phyloP scores from a whole-genome alignment of 2,888 invertebrate genomes.

The Acholoe squamosa region DNA sequence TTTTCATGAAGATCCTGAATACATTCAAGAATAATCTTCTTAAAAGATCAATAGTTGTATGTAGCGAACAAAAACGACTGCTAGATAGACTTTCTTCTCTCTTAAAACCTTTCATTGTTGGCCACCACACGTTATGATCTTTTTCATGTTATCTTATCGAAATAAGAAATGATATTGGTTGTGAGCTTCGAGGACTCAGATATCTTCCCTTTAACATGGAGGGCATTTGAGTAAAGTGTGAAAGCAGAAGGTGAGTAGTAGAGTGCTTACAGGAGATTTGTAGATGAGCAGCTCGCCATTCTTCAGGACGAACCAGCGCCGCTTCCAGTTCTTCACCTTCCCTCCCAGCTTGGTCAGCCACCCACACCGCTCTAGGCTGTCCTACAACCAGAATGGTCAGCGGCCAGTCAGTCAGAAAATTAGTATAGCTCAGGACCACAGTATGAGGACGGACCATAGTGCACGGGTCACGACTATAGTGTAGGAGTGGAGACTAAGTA shows the following conservation, averaged over 20 bases:
- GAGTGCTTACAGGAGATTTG: constrained; percentile 89
- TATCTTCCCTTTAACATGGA: too few relatives aligned
- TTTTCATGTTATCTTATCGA: too few relatives aligned
- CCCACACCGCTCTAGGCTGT: constrained; percentile 91
- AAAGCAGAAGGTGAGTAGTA: neutral
- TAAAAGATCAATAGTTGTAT: too few relatives aligned
- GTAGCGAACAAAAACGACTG: too few relatives aligned
- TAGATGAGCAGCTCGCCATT: constrained; percentile 96
- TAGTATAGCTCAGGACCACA: neutral
- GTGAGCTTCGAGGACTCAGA: too few relatives aligned
- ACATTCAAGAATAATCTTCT: too few relatives aligned
- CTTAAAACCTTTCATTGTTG: too few relatives aligned
- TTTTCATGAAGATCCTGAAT: too few relatives aligned
- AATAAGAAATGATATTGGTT: too few relatives aligned
- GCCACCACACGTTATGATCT: too few relatives aligned
- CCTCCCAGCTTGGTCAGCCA: constrained; percentile 95
- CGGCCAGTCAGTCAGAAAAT: neutral
- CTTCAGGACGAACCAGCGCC: constrained; percentile 97
- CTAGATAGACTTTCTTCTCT: too few relatives aligned
- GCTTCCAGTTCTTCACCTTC: constrained; percentile 97
- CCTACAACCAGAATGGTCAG: constrained; percentile 66
- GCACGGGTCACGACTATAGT: neutral
- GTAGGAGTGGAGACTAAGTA: neutral
- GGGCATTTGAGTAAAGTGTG: neutral
- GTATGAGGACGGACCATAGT: neutral